phyloP scores from a whole-genome alignment of 2,797 vertebrate species.

The Pseudochirops corinnae region DNA sequence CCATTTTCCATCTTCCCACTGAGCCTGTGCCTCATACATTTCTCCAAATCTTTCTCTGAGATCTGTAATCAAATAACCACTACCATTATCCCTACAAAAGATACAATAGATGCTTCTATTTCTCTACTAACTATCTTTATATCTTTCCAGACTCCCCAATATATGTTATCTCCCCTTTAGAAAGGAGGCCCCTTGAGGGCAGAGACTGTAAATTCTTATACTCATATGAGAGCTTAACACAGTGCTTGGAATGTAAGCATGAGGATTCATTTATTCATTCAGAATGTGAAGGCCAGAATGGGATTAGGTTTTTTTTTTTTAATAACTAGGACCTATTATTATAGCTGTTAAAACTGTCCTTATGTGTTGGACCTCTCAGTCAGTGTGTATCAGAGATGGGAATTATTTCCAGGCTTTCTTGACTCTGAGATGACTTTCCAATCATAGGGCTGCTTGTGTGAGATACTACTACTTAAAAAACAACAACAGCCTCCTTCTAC shows the following conservation, averaged over 20 bases:
- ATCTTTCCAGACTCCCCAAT: neutral
- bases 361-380: neutral
- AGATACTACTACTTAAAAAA: neutral
- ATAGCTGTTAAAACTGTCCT: neutral
- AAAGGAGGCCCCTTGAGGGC: neutral
- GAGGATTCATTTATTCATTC: neutral
- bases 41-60: neutral
- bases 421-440: neutral
- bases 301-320: neutral
- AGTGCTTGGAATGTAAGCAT: neutral
- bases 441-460: neutral
- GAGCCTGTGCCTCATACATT: neutral
- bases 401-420: neutral
- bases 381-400: neutral
- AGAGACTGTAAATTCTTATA: neutral
- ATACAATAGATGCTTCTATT: neutral
- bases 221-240: neutral
- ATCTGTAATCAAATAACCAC: neutral
- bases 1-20: neutral
- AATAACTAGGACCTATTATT: neutral
- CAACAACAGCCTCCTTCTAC: slow-evolving; percentile 4
- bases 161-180: neutral
- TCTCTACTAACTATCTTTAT: neutral
- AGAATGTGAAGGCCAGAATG: neutral
- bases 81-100: neutral